Base-by-base conservation (phyloP, 2,888 invertebrate genomes). In the Crossocerus cetratus region DNA sequence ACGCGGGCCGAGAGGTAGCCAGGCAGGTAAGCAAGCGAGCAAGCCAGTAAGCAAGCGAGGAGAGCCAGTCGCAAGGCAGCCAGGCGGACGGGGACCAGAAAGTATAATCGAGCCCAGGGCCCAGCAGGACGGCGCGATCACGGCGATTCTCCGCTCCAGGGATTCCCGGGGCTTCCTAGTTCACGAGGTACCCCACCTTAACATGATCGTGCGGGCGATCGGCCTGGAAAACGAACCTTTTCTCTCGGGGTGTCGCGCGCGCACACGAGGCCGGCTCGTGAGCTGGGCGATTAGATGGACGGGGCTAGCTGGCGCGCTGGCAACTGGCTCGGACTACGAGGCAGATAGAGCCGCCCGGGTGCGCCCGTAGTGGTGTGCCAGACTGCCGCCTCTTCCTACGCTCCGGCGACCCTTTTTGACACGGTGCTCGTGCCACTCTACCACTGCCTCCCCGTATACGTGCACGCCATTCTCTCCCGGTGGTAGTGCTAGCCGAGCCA, bases 251-350 rank as follows among this genome's bases (percentile, higher is more conserved):
- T 77, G 82, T 77, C 81, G 80, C 74, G 81, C 78, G 82, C 79
- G 78, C 80, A 81, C 87, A 86, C 86, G 86, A 88, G 88, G 87
- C 88, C 88, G 88, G 87, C 84, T 87, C 84, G 84, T 82, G 82
- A 81, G 80, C 81, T 83, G 84, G 81, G 78, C 80, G 81, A 77
- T 80, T 82, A 80, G 74, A 81, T 83, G 79, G 80, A 80, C 76
- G 75, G 72, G 68, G 66, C 74, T 74, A 76, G 71, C 83, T 81
- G 81, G 82, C 83, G 82, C 83, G 82, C 85, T 84, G 79, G 84
- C 83, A 83, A 82, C 81, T 83, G 84, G 79, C 84, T 79, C 77
- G 69, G 77, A 80, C 80, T 77, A 71, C 75, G 70, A 77, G 72
- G 73, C 74, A 77, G 77, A 84, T 80, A 78, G 83, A 83, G 61